Base-by-base conservation (phyloP, 30 jellyfish, hydroid and myxozoan genomes). In the Aurelia aurita region DNA sequence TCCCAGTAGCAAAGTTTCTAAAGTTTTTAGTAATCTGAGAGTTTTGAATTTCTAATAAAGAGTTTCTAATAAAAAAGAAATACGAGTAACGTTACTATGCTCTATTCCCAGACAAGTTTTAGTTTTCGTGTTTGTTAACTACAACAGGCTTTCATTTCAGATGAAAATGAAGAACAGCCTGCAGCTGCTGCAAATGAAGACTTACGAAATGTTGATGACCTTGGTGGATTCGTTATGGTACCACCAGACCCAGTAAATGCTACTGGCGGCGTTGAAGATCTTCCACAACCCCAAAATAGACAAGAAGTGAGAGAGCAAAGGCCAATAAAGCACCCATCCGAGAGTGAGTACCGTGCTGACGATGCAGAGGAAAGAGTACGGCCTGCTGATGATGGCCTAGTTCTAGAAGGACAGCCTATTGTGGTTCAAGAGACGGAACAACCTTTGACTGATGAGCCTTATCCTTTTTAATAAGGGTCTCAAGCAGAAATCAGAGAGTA, bases 341-440 rank as follows among this genome's bases (percentile, higher is more conserved):
- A 69, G 25, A 44, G 45, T 34, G 62, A 69, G 23, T 34, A 9
- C 21, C 14, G 3, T 26, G 20, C 12, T 26, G 80, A 69, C 6
- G 58, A 64, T 20, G 47, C 45, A 19, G 58, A 28, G 16, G 47
- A 64, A 19, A 32, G 23, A 22, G n/a, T 5, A 22, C 23, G 51
- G 8, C 11, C 23, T 27, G 45, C n/a, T 68, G 80, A 20, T 6
- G 18, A 3, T 68, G 60, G 43, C n/a, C 21, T 1, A 0, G 28
- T 26, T 34, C 0, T 3, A 19, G 62, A 25, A 18, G 1, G 20
- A 26, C 23, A 69, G 15, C 19, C 35, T 69, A 31, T 3, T 69
- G 80, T 15, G 5, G 0, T 31, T 34, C 63, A 69, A 31, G 80
- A 69, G 3, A 44, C 60, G 25, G 80, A 69, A 31, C 21, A 64